A percentile compares a stretch with the other conserved stretches of the same genome.
Evolutionary conservation across 2,797 vertebrate genomes (phyloP).

Genomic region (Hapalemur alaotrensis): DNA sequence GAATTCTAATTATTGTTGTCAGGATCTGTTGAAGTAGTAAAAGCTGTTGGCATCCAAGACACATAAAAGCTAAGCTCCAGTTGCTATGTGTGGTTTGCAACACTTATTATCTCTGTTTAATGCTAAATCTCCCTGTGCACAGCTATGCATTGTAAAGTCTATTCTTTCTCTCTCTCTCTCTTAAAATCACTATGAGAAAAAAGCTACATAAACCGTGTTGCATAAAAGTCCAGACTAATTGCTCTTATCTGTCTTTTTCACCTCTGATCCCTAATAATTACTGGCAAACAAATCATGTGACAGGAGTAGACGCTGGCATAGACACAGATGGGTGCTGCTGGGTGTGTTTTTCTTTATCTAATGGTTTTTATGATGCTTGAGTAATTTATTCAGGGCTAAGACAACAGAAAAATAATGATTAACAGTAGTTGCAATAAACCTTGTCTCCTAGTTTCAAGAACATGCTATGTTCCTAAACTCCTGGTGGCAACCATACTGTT

Average conservation of each 20-base stretch:
- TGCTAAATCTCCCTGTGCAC: not conserved
- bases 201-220: not conserved
- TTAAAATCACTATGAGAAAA: not conserved
- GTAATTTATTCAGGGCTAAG: slow-evolving; percentile 21
- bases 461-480: not conserved
- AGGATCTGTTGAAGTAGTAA: not conserved
- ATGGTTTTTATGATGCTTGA: not conserved
- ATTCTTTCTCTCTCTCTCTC: not conserved
- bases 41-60: not conserved
- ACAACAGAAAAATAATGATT: not conserved
- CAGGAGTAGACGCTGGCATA: not conserved
- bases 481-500: not conserved
- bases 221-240: not conserved
- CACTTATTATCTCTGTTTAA: not conserved
- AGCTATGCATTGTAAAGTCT: not conserved
- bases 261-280: not conserved
- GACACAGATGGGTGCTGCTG: not conserved
- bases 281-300: not conserved
- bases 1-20: not conserved
- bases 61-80: not conserved
- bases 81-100: not conserved
- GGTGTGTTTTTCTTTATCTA: not conserved
- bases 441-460: not conserved
- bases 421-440: not conserved
- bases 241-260: not conserved